Evolutionary conservation across 2,797 vertebrate genomes (phyloP), one percentile per base, ranked within the genome.

Genomic region (Holocentrus rufus): DNA sequence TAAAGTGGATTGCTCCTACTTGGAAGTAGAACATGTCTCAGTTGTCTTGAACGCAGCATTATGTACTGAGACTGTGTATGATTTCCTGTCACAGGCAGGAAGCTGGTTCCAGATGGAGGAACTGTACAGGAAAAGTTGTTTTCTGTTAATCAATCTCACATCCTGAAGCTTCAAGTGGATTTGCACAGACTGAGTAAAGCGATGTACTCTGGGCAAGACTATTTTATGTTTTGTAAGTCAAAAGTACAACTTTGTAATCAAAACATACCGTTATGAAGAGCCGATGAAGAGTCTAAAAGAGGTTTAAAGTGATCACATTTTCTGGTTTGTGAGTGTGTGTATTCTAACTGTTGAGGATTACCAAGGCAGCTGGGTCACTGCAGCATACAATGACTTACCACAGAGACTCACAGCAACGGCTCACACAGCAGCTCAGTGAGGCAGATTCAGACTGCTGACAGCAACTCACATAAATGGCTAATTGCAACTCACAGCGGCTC

Each of bases 101-200:
- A 50, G 14, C 72, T 8, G 17, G 39, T 13, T 42, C 39, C 31
- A 50, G 53, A 65, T 15, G 30, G 14, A 62, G n/a, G 49, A 47
- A 31, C 6, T 49, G 18, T 20, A 27, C 8, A n/a, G 18, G 15
- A 47, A 47, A 47, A 18, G 61, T 61, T 55, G 59, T 54, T 57
- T 66, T 68, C 76, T 46, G 66, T 61, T 62, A 73, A 39, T 72
- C 61, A 69, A 58, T 68, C 36, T 20, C 73, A 42, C 53, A 68
- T 55, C 36, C 36, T 54, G 70, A 30, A 44, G 46, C 4, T 18
- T 47, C 15, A 47, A 47, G 54, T 9, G 17, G 25, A 56, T 56
- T 30, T 47, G 1, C 2, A 7, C 2, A 27, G 56, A 30, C 25
- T 3, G 50, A 70, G 59, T 54, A 69, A 81, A 84, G 77, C 74